These are phyloP conservation scores for Bujurquina vittata DNA, from an alignment of 2,113 vertebrate genomes.

Conservation along the genomic window DNA sequence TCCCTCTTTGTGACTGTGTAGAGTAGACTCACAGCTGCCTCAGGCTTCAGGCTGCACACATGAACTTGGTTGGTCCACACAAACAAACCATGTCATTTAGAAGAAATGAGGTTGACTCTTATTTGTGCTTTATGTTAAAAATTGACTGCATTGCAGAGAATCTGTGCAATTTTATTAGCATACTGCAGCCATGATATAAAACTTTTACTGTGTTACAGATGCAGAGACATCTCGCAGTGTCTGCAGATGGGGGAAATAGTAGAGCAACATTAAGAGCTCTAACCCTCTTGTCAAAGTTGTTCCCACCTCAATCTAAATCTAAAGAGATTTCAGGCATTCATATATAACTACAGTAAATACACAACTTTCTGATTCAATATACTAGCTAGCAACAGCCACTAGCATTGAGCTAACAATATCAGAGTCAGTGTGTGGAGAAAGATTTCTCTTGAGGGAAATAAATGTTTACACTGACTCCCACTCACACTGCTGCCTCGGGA, in stretches of 20 bases:
- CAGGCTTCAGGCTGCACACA: not conserved
- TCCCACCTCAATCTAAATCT: not conserved
- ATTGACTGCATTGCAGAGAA: not conserved
- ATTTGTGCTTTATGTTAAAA: not conserved
- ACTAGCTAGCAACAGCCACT: not conserved
- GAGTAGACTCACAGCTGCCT: constrained; percentile 5
- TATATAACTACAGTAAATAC: not conserved
- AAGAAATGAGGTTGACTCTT: constrained; percentile 2
- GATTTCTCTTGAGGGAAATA: constrained; percentile 35
- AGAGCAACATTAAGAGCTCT: not conserved
- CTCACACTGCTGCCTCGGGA: not conserved
- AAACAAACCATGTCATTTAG: not conserved
- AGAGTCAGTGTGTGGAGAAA: constrained; percentile 3
- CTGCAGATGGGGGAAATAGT: not conserved
- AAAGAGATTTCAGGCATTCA: not conserved
- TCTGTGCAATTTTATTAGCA: not conserved
- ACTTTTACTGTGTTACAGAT: not conserved
- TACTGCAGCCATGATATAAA: not conserved
- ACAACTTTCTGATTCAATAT: constrained; percentile 9
- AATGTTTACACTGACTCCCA: not conserved
- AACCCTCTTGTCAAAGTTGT: not conserved
- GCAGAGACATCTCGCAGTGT: not conserved
- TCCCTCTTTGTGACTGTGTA: constrained; percentile 17
- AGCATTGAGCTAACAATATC: not conserved
- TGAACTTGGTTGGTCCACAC: not conserved